Conservation (phyloP, 1,140 invertebrate genomes). For the Drosophila santomea region DNA sequence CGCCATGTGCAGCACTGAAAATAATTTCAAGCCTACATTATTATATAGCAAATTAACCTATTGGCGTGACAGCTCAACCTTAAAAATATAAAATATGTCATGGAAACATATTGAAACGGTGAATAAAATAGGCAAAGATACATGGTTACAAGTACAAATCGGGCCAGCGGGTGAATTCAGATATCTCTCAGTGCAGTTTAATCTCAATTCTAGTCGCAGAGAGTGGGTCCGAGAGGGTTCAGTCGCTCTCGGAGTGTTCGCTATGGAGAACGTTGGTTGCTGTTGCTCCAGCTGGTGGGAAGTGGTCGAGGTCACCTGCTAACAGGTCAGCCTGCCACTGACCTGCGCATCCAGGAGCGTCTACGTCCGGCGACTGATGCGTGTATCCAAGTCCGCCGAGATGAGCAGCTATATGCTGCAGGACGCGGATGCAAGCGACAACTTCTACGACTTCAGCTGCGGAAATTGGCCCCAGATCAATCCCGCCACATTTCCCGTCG, state of each 20-base stretch:
- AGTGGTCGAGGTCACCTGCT: constrained; percentile 45
- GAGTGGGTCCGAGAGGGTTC: constrained; percentile 24
- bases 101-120: not conserved
- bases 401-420: constrained; percentile 75
- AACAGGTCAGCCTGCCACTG: constrained; percentile 42
- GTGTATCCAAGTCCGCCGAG: constrained; percentile 73
- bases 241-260: constrained; percentile 44
- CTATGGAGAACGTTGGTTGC: constrained; percentile 49
- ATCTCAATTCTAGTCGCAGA: constrained; percentile 22
- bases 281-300: constrained; percentile 12
- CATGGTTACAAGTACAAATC: not conserved
- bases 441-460: constrained; percentile 74
- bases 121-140: too few species aligned
- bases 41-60: too few species aligned
- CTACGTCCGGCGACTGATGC: constrained; percentile 74
- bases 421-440: constrained; percentile 60
- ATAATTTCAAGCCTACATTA: too few species aligned
- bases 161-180: not conserved
- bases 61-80: too few species aligned
- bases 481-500: constrained; percentile 45
- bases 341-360: constrained; percentile 59
- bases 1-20: constrained; percentile 1
- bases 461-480: constrained; percentile 77
- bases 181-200: constrained; percentile 7
- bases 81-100: too few species aligned